Evolutionary conservation across 2,888 invertebrate genomes (phyloP), one percentile per base, ranked within the genome.

Genomic region (Andrena praecox): DNA sequence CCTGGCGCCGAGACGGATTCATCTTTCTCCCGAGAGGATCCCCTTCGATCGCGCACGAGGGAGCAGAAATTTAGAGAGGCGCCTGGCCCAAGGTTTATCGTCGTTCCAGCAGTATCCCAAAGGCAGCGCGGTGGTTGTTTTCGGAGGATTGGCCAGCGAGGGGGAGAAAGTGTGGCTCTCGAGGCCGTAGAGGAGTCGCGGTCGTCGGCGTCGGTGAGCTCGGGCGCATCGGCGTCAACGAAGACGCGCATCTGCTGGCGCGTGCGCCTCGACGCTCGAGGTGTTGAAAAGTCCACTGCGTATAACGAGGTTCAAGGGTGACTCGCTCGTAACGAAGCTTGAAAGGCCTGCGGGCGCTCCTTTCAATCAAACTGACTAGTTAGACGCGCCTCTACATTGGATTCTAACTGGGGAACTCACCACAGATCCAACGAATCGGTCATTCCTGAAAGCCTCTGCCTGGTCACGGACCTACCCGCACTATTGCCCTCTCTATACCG

Each of bases 201-300:
- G 1, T 29, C 29, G 29, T 42, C 56, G 27, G 4, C 56, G 50
- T 72, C 31, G 52, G 80, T 74, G 81, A 86, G 81, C 80, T 70
- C 80, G 86, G 82, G 31, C 59, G 69, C 77, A 62, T 76, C 71
- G 75, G 69, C 74, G 68, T 77, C 70, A 56, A 82, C 78, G 80
- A 42, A 16, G 62, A 69, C 73, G 76, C 75, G 75, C 84, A 68
- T 80, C 73, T 66, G 76, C 54, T 52, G 76, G 77, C 82, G 80
- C 85, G 87, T 88, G 89, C 88, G 80, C 70, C 67, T 31, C 70
- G 74, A 77, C 75, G 80, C 64, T 75, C 52, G 67, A 85, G 76
- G 87, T 84, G 88, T 87, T 87, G 89, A 87, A 88, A 88, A 87
- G 80, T 86, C 73, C 84, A 80, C 83, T 82, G 86, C 82, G 63